Evolutionary conservation across 2,113 vertebrate species (phyloP), one percentile per base, ranked within the genome.

Genomic region (Phodopus roborovskii): DNA sequence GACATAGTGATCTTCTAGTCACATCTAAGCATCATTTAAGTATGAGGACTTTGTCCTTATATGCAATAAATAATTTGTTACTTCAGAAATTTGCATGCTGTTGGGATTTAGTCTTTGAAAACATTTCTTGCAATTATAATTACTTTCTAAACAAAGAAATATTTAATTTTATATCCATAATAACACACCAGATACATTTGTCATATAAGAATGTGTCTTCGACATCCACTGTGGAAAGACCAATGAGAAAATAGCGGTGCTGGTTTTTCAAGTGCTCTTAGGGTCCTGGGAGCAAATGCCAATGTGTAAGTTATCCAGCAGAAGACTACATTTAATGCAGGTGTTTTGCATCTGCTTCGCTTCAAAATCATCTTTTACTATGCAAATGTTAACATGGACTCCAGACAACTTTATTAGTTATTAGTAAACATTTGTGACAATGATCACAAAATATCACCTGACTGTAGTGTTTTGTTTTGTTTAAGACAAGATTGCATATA

Each of bases 1-100:
- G 94, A 96, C 83, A 96, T 71, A 75, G 83, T 90, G 75, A 91
- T 68, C 60, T 88, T 94, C 87, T 70, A 93, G 74, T 94, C 66
- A 77, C 75, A 92, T 89, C 58, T 30, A 96, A 91, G 15, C 73
- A 88, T 88, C 74, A 92, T 20, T 95, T 94, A 96, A 94, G 20
- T 91, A 45, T 60, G 15, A 82, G 50, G 60, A 36, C 30, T 88
- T 93, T 79, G 64, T 92, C 60, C 42, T n/a, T 81, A 62, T 84
- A 68, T 5, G 86, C 7, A 94, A 9, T 90, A 92, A 88, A 92
- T 92, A 90, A 96, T 93, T 96, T 94, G 70, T 90, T 89, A 91
- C 68, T 90, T 88, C n/a, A 97, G 45, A 95, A 89, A 96, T 24
- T 60, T 45, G 15, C 33, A 88, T 83, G 50, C n/a, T 92, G 42